phyloP scores from a whole-genome alignment of 2,797 vertebrate genomes.

The Poecilia gillii region DNA sequence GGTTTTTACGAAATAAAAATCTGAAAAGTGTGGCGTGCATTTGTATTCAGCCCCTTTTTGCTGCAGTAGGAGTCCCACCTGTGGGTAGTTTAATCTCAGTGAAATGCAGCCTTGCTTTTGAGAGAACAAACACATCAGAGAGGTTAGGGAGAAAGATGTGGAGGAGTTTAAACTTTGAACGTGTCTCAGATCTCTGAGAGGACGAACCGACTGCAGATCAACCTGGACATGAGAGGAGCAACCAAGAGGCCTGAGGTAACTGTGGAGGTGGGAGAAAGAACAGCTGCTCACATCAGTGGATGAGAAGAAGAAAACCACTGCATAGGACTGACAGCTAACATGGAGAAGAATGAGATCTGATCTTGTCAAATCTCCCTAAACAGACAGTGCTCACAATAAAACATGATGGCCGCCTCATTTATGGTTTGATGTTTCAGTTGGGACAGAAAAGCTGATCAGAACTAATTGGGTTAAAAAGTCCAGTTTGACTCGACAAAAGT shows the following conservation, averaged over 20 bases:
- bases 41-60: neutral
- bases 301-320: neutral
- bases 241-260: neutral
- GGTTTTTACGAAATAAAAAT: neutral
- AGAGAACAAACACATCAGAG: neutral
- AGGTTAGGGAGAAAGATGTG: neutral
- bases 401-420: neutral
- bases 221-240: neutral
- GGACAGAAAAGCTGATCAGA: neutral
- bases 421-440: neutral
- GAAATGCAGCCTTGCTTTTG: neutral
- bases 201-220: neutral
- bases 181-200: neutral
- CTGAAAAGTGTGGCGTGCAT: neutral
- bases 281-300: neutral
- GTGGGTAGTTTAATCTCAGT: neutral
- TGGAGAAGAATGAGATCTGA: neutral
- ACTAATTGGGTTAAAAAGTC: neutral
- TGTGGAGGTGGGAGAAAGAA: neutral
- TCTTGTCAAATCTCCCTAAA: neutral
- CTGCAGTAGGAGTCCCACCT: neutral
- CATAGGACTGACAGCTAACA: neutral
- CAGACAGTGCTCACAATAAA: neutral
- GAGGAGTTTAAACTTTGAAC: neutral
- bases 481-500: neutral